Conservation (phyloP, 2,113 vertebrate species). For the Dasyornis broadbenti region DNA sequence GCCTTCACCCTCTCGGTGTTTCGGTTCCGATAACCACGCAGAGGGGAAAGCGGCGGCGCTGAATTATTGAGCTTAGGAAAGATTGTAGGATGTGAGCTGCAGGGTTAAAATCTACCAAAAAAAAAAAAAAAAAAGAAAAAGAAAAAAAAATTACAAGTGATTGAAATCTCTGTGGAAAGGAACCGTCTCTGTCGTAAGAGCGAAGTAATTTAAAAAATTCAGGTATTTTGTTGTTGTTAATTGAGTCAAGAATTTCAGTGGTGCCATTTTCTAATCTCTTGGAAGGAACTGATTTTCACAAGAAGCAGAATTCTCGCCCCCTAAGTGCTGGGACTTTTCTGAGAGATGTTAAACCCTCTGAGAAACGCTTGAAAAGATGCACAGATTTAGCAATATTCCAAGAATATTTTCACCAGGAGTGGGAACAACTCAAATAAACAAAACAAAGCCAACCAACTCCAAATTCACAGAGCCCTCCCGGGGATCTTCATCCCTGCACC, state of each 20-base stretch:
- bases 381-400: neutral
- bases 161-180: neutral
- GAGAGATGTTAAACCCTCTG: neutral
- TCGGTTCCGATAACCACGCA: neutral
- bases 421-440: too few relatives aligned
- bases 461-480: neutral
- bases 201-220: neutral
- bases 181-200: rapidly evolving
- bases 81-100: neutral
- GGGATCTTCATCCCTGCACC: neutral
- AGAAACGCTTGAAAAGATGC: neutral
- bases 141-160: too few relatives aligned
- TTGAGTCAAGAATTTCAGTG: neutral
- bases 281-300: neutral
- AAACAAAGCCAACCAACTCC: too few relatives aligned
- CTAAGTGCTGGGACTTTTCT: rapidly evolving
- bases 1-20: neutral
- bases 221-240: neutral
- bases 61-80: neutral
- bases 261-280: rapidly evolving
- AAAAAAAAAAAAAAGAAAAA: neutral
- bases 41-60: neutral
- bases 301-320: neutral
- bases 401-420: neutral
- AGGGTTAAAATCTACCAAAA: neutral